Evolutionary conservation across 2,113 vertebrate genomes (phyloP).

Genomic region (Poeciliopsis prolifica): DNA sequence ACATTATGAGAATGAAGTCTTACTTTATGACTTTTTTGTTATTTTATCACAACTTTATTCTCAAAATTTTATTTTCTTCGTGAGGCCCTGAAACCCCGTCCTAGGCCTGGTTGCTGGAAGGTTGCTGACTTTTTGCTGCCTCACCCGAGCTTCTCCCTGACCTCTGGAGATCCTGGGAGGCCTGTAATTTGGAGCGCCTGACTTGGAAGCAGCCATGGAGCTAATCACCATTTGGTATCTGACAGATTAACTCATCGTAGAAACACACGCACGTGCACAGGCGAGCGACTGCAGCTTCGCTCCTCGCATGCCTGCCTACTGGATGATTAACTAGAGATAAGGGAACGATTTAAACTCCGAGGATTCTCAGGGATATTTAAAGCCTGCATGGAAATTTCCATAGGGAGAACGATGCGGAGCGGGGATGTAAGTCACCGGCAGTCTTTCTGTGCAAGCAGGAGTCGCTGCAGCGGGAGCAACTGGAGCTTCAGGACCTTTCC

Average conservation of each 20-base stretch:
- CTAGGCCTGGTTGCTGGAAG: too few species aligned
- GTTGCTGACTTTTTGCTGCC: slow-evolving; percentile 27
- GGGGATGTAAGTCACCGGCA: slow-evolving; percentile 44
- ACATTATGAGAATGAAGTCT: too few species aligned
- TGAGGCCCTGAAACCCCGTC: too few species aligned
- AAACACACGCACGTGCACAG: slow-evolving; percentile 47
- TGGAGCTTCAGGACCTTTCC: slow-evolving; percentile 60
- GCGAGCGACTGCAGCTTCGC: slow-evolving; percentile 38
- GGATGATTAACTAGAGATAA: slow-evolving; percentile 79
- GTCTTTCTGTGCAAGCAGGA: slow-evolving; percentile 15
- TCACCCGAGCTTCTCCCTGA: slow-evolving; percentile 58
- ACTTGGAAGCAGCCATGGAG: slow-evolving; percentile 74
- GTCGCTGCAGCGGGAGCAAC: slow-evolving; percentile 57
- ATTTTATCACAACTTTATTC: too few species aligned
- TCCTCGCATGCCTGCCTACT: slow-evolving; percentile 66
- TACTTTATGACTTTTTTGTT: too few species aligned
- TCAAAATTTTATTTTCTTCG: too few species aligned
- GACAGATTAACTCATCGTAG: slow-evolving; percentile 74
- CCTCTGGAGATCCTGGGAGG: slow-evolving; percentile 69
- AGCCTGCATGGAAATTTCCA: slow-evolving; percentile 77
- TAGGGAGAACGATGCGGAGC: slow-evolving; percentile 59
- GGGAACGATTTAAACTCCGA: slow-evolving; percentile 71
- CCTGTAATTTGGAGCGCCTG: slow-evolving; percentile 76
- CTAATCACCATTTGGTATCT: slow-evolving; percentile 80
- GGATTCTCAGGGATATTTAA: slow-evolving; percentile 77